Conservation (phyloP, 2,113 vertebrate species). For the Oncorhynchus masou region DNA sequence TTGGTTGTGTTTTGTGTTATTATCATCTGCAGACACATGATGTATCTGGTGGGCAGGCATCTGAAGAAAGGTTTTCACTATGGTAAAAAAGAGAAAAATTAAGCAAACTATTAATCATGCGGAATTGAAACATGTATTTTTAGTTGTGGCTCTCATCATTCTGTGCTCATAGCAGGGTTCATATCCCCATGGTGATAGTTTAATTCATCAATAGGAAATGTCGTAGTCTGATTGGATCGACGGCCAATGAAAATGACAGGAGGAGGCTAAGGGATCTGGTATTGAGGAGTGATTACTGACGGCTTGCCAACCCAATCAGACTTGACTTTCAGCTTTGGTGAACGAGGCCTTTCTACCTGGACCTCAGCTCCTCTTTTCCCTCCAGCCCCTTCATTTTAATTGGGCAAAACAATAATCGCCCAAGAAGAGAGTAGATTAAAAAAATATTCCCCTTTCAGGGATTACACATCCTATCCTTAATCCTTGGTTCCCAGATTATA, state of each 20-base stretch:
- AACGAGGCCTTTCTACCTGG: neutral
- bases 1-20: neutral
- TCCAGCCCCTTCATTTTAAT: conserved; percentile 12
- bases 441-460: neutral
- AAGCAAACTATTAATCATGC: neutral
- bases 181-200: conserved; percentile 32
- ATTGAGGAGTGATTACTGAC: conserved; percentile 30
- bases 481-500: neutral
- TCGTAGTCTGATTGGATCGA: conserved; percentile 39
- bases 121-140: conserved; percentile 20
- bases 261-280: conserved; percentile 31
- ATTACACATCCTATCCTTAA: neutral
- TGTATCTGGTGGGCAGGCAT: neutral
- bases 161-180: conserved; percentile 10
- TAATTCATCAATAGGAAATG: conserved; percentile 40
- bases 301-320: conserved; percentile 7
- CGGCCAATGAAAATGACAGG: conserved; percentile 23
- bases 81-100: neutral
- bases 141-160: conserved; percentile 17
- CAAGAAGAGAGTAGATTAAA: neutral
- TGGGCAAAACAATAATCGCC: conserved; percentile 18
- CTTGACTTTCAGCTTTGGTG: neutral
- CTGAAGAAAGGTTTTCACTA: neutral
- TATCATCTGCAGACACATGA: neutral
- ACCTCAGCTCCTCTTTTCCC: neutral